These are phyloP conservation scores for Pangasianodon hypophthalmus DNA, from an alignment of 2,113 vertebrate genomes.

Conservation along the genomic window DNA sequence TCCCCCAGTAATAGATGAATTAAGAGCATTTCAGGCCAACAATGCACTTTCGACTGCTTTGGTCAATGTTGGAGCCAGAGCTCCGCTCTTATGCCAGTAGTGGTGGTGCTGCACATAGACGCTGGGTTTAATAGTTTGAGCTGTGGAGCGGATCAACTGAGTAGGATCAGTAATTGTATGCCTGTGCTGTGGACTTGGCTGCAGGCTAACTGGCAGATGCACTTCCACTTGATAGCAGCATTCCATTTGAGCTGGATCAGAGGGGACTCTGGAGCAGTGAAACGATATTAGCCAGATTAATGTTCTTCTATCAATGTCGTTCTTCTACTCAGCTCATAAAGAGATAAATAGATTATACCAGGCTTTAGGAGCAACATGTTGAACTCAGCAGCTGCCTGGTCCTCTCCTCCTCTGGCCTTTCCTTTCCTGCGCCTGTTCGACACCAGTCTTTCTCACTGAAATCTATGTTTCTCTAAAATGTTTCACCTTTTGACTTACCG, in stretches of 20 bases:
- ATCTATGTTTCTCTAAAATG: constrained; percentile 32
- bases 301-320: constrained; percentile 33
- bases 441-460: neutral
- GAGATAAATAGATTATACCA: constrained; percentile 40
- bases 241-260: constrained; percentile 42
- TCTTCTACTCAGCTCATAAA: constrained; percentile 42
- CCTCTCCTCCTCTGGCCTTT: neutral
- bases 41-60: constrained; percentile 7
- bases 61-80: neutral
- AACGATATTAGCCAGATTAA: constrained; percentile 45
- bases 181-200: constrained; percentile 34
- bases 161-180: constrained; percentile 43
- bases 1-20: neutral
- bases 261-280: constrained; percentile 30
- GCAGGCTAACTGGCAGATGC: constrained; percentile 37
- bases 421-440: neutral
- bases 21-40: neutral
- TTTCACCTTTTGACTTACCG: constrained; percentile 41
- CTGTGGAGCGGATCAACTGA: constrained; percentile 20
- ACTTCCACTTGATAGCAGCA: constrained; percentile 26
- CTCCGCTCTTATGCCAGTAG: constrained; percentile 6
- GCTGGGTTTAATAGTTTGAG: constrained; percentile 30
- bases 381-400: neutral
- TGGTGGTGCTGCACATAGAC: constrained; percentile 16
- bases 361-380: constrained; percentile 24